Percentiles rank a stretch among this genome's conserved stretches.
phyloP scores from a whole-genome alignment of 2,888 invertebrate species.

The Lasius fuliginosus region DNA sequence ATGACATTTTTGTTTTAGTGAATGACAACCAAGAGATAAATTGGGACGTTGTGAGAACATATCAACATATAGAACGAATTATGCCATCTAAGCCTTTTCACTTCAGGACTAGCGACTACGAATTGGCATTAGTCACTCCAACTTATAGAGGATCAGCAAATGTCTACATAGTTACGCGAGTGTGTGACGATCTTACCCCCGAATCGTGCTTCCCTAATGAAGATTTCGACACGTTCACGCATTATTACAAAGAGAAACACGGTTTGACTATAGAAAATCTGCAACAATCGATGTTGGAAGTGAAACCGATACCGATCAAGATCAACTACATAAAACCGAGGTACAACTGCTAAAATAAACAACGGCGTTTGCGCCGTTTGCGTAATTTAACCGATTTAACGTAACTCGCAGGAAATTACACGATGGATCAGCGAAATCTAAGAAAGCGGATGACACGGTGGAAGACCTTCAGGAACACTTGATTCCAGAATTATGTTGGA shows the following conservation, averaged over 20 bases:
- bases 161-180: conserved; percentile 90
- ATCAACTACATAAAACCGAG: conserved; percentile 89
- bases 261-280: conserved; percentile 89
- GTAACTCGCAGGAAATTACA: conserved; percentile 82
- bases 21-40: conserved; percentile 87
- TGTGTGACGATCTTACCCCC: conserved; percentile 90
- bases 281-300: conserved; percentile 93
- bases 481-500: conserved; percentile 95
- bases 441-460: conserved; percentile 84
- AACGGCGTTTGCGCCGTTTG: neutral
- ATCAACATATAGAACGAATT: conserved; percentile 84
- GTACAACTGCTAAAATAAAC: conserved; percentile 66
- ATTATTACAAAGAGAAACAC: conserved; percentile 94
- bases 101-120: conserved; percentile 89
- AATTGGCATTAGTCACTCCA: conserved; percentile 93
- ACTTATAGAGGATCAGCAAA: conserved; percentile 90
- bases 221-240: conserved; percentile 89
- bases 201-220: conserved; percentile 89
- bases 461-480: conserved; percentile 90
- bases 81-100: conserved; percentile 84
- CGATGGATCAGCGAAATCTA: conserved; percentile 81
- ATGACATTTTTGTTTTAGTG: conserved; percentile 63
- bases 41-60: conserved; percentile 88
- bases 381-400: conserved; percentile 58
- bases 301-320: conserved; percentile 89